Conservation (phyloP, 2,113 vertebrate genomes). For the Galemys pyrenaicus region DNA sequence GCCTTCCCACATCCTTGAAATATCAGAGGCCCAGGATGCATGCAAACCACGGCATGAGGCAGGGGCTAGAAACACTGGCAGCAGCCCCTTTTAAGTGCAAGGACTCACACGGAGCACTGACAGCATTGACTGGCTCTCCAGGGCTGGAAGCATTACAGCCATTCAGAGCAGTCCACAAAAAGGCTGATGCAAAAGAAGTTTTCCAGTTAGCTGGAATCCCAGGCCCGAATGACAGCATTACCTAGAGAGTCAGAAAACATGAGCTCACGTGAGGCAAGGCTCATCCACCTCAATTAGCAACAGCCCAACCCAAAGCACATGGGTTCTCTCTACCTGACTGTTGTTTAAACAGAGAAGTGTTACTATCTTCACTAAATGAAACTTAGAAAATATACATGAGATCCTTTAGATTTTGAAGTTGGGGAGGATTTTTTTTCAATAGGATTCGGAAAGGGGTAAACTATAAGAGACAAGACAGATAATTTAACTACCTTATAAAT, state of each 20-base stretch:
- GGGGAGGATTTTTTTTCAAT: background rate
- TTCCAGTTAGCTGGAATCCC: background rate
- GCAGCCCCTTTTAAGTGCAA: background rate
- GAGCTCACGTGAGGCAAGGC: background rate
- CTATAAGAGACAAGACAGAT: background rate
- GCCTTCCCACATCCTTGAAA: background rate
- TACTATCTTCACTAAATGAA: background rate
- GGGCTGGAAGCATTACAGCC: too few relatives aligned
- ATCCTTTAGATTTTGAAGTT: conserved; percentile 1
- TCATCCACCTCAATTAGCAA: background rate
- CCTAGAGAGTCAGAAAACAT: background rate
- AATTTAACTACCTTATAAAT: background rate
- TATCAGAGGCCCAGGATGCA: background rate
- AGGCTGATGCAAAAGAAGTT: background rate
- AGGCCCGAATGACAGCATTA: too few relatives aligned
- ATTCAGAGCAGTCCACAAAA: background rate
- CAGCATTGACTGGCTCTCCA: too few relatives aligned
- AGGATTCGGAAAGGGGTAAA: background rate
- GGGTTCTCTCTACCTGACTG: background rate
- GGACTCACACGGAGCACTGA: background rate
- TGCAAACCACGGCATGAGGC: background rate
- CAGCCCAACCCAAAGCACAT: background rate
- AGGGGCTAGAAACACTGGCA: background rate
- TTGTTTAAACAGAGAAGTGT: background rate
- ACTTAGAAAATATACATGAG: background rate